Evolutionary conservation across 2,113 vertebrate species (phyloP).

Genomic region (Telmatochromis brichardi): DNA sequence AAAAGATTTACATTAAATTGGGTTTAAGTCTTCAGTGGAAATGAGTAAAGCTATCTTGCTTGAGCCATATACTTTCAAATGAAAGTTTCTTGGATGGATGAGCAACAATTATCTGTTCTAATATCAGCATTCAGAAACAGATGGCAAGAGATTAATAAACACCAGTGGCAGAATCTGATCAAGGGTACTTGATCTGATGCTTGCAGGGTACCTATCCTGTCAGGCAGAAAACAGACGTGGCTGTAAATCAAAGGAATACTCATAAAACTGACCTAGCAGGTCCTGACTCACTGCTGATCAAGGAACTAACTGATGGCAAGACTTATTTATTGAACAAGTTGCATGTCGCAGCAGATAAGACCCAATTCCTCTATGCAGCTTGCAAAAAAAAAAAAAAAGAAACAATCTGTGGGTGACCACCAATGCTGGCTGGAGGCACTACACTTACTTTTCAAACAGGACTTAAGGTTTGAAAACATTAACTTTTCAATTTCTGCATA

Average conservation of each 20-base stretch:
- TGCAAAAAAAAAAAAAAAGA: neutral
- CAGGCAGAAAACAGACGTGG: neutral
- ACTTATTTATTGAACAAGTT: neutral
- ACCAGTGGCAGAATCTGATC: neutral
- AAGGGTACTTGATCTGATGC: neutral
- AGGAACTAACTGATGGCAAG: neutral
- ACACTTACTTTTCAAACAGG: neutral
- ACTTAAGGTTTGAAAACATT: neutral
- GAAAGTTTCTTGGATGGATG: neutral
- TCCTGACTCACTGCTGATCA: neutral
- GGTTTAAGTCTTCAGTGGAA: neutral
- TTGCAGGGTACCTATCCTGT: neutral
- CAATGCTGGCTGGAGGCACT: neutral
- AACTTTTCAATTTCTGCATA: neutral
- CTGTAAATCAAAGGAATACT: neutral
- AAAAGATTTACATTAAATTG: neutral
- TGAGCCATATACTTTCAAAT: neutral
- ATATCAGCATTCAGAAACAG: neutral
- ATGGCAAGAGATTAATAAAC: neutral
- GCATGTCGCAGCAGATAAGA: neutral
- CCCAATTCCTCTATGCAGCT: neutral
- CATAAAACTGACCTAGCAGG: neutral
- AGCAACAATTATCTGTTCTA: neutral
- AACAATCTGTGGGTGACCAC: neutral
- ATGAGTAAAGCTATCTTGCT: neutral